Evolutionary conservation across 1,140 invertebrate genomes (phyloP).

Genomic region (Tetranychus urticae): DNA sequence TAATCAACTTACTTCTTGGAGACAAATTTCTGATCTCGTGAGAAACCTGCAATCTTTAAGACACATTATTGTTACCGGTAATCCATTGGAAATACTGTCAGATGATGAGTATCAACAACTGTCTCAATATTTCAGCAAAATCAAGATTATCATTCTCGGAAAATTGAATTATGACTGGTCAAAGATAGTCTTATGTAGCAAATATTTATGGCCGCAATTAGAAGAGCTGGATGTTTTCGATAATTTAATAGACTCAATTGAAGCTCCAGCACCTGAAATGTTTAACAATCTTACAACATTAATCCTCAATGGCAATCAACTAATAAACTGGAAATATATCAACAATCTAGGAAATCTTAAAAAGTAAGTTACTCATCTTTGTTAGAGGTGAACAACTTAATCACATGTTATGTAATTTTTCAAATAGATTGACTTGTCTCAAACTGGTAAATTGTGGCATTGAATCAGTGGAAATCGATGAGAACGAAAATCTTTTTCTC

Average conservation of each 20-base stretch:
- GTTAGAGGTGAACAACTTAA: neutral
- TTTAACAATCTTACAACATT: neutral
- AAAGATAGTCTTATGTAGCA: neutral
- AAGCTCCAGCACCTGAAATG: neutral
- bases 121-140: neutral
- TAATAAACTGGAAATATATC: neutral
- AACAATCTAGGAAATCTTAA: neutral
- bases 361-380: neutral
- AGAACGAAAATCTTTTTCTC: slow-evolving; percentile 21
- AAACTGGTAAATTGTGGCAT: neutral
- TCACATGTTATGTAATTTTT: neutral
- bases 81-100: neutral
- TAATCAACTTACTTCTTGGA: neutral
- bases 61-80: neutral
- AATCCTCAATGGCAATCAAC: neutral
- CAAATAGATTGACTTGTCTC: neutral
- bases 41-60: neutral
- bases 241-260: neutral
- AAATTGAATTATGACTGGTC: neutral
- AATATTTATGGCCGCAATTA: neutral
- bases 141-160: neutral
- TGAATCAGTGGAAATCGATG: neutral
- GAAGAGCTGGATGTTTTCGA: neutral
- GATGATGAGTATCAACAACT: neutral
- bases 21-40: neutral